A percentile compares a stretch with the other conserved stretches of the same genome.
Conservation (phyloP, 1,140 invertebrate genomes). For the Diabrotica virgifera region DNA sequence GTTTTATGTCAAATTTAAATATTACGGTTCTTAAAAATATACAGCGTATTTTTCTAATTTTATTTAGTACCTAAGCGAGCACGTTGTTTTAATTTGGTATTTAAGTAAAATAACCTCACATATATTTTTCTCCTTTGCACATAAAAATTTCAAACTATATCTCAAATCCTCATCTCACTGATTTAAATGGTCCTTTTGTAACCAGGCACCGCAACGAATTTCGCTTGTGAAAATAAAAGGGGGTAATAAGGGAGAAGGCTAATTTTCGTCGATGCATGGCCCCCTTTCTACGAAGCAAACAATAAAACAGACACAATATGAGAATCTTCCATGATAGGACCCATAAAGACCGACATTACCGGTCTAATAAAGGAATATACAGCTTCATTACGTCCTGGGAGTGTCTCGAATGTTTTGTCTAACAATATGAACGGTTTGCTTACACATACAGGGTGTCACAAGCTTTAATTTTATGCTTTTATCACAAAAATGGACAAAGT, state of each 20-base stretch:
- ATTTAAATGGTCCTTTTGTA: neutral
- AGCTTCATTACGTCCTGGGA: slow-evolving; percentile 11
- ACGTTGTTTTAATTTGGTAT: too few relatives aligned
- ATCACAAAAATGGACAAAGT: too few relatives aligned
- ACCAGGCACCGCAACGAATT: neutral
- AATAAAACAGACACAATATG: slow-evolving; percentile 18
- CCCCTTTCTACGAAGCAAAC: slow-evolving; percentile 11
- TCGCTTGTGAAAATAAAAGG: too few relatives aligned
- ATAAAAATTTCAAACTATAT: too few relatives aligned
- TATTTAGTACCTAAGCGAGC: too few relatives aligned
- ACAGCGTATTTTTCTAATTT: too few relatives aligned
- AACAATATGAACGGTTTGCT: neutral
- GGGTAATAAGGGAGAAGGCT: neutral
- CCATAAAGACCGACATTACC: slow-evolving; percentile 11
- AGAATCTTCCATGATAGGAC: slow-evolving; percentile 8
- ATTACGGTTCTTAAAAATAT: too few relatives aligned
- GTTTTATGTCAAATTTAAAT: too few relatives aligned
- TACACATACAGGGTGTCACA: neutral
- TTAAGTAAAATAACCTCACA: too few relatives aligned
- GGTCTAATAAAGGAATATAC: slow-evolving; percentile 17
- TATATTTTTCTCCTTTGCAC: too few relatives aligned
- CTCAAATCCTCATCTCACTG: too few relatives aligned
- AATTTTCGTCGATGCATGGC: slow-evolving; percentile 7
- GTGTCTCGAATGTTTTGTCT: slow-evolving; percentile 8
- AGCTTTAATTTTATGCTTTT: too few relatives aligned